Evolutionary conservation across 2,888 invertebrate species (phyloP), one percentile per base, ranked within the genome.

Genomic region (Polyommatus icarus): DNA sequence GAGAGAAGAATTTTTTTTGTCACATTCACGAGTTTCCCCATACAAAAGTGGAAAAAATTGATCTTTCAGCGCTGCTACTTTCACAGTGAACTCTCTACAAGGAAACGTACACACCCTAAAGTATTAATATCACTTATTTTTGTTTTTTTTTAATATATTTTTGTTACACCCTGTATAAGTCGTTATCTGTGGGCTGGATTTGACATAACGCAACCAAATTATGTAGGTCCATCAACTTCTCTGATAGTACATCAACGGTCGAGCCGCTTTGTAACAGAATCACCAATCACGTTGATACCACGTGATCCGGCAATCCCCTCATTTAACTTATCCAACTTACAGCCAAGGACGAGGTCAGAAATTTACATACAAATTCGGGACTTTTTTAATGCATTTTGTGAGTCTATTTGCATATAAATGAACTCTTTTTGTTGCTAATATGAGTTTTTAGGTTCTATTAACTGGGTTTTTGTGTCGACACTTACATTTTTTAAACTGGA

Each of bases 331-430:
- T 92, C 92, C 84, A 83, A 86, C 86, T 85, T 82, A 85, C 86
- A 91, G 90, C 90, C 89, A 91, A 91, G 91, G 91, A 91, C 92
- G 89, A 90, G 91, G 91, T 90, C 89, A 90, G 88, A 86, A 91
- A 93, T 92, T 93, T 90, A 90, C 93, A 93, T 93, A 91, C 92
- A 92, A 92, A 92, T 92, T 92, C 85, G 87, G 91, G 90, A 91
- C 93, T 91, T 92, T 92, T 92, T 93, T 89, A 91, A 90, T 89
- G 91, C 92, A 91, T 91, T 92, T 88, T 84, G 87, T 87, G 88
- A 89, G 89, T 91, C 88, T 91, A 93, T 93, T 93, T 90, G 89
- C 93, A 93, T 93, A 87, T 92, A 91, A 90, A 92, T 90, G 89
- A 89, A 79, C 87, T 90, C 91, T 91, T 89, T 92, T 91, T 91